Evolutionary conservation across 2,113 vertebrate genomes (phyloP).

Genomic region (Lepus americanus): DNA sequence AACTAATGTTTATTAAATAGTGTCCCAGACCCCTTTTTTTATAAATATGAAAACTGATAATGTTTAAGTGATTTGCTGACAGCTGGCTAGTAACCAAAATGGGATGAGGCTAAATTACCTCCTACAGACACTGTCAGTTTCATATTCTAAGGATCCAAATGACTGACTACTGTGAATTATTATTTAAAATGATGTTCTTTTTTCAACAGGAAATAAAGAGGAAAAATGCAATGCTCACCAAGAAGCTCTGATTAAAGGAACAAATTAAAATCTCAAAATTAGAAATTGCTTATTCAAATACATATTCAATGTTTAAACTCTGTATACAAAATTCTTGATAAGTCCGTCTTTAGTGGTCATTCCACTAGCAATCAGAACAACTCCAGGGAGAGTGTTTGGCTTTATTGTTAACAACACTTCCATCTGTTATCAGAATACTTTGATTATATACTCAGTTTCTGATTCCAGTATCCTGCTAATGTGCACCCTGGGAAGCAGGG

Average conservation of each 20-base stretch:
- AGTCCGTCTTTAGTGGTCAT: background rate
- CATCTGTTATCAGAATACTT: too few relatives aligned
- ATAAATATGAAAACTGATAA: background rate
- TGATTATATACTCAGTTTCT: too few relatives aligned
- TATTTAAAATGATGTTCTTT: conserved; percentile 41
- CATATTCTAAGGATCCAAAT: conserved; percentile 41
- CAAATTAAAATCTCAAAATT: conserved; percentile 56
- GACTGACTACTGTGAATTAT: background rate
- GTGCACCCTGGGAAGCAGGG: too few relatives aligned
- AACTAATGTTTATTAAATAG: conserved; percentile 32
- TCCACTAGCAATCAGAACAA: background rate
- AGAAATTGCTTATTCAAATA: conserved; percentile 33
- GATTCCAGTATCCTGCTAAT: too few relatives aligned
- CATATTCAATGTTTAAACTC: background rate
- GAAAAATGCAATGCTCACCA: background rate
- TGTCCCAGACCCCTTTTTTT: conserved; percentile 1
- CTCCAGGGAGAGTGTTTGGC: background rate
- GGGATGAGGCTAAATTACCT: background rate
- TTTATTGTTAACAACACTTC: too few relatives aligned
- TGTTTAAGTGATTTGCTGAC: background rate
- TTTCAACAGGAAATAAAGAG: background rate
- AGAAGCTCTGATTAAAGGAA: conserved; percentile 8
- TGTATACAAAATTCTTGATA: background rate
- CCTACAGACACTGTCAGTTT: conserved; percentile 1
- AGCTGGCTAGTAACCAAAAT: background rate